Evolutionary conservation across 2,113 vertebrate genomes (phyloP), one percentile per base, ranked within the genome.

Genomic region (Lepus timidus): DNA sequence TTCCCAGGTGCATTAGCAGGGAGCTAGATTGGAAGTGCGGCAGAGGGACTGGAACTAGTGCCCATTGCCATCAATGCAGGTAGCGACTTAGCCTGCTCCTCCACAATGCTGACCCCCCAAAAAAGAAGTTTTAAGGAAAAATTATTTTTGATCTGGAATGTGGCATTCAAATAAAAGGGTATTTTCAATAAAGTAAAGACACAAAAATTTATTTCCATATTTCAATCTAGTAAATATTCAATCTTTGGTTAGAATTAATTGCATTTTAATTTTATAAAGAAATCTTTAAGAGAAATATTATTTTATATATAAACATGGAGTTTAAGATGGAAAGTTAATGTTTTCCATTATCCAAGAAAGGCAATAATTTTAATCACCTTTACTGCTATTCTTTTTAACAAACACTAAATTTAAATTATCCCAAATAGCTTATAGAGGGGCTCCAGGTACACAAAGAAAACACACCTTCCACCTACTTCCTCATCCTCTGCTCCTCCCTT

Each of bases 201-300:
- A 44, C n/a, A 23, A 65, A 70, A 80, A 7, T 75, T 61, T 76
- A 55, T 27, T 61, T 73, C 67, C 29, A 49, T 52, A 70, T 39
- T 75, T 67, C 58, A 87, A 55, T 76, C 64, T 7, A 83, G 36
- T 44, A 44, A 73, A 68, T 90, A 33, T 83, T 86, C 52, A 70
- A 20, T 29, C 58, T 62, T 73, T 73, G 13, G 64, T 17, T 55
- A 81, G 5, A 87, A 87, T 51, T 33, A 93, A 74, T 81, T 19
- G 9, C 39, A 93, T 74, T 86, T 61, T 90, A 74, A 88, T 73
- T 90, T 83, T 75, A 83, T 55, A 36, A 85, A 70, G 51, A 85
- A 95, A 90, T 81, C n/a, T 85, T 84, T 85, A 71, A 58, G 39
- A 81, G 14, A 71, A 36, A 76, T 68, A 81, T 76, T 29, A 62